A percentile compares a stretch with the other conserved stretches of the same genome.
Evolutionary conservation across 2,113 vertebrate species (phyloP).

Genomic region (Lycocorax pyrrhopterus): DNA sequence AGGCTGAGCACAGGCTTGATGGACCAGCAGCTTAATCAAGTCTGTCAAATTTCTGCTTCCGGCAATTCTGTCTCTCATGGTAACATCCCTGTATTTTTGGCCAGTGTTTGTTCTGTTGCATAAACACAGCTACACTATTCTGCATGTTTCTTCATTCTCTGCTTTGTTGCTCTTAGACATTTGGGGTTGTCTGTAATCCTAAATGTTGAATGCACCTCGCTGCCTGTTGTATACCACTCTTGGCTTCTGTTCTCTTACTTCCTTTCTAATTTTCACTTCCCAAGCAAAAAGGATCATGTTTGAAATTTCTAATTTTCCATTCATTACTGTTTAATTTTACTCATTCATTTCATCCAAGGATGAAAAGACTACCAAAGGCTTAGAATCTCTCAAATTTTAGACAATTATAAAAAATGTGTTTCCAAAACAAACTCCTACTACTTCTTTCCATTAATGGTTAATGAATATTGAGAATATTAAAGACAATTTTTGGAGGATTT

Average conservation of each 20-base stretch:
- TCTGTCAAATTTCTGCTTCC: conserved; percentile 24
- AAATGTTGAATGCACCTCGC: not conserved
- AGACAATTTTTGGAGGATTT: not conserved
- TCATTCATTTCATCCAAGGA: not conserved
- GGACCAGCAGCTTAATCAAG: conserved; percentile 16
- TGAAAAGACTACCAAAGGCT: not conserved
- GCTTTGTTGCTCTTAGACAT: not conserved
- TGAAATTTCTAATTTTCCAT: not conserved
- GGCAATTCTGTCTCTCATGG: not conserved
- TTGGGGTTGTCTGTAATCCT: not conserved
- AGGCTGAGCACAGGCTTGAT: not conserved
- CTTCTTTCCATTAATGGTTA: not conserved
- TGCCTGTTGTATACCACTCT: not conserved
- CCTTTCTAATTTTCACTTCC: not conserved
- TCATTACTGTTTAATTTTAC: not conserved
- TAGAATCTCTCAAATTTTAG: not conserved
- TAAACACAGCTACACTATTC: not conserved
- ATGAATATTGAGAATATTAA: not conserved
- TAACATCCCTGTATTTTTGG: not conserved
- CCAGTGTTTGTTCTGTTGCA: not conserved
- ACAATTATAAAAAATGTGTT: not conserved
- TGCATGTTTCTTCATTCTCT: not conserved
- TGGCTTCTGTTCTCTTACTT: not conserved
- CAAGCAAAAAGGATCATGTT: not conserved
- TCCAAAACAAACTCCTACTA: not conserved